phyloP scores from a whole-genome alignment of 2,888 invertebrate genomes.

The Eledona agricola region DNA sequence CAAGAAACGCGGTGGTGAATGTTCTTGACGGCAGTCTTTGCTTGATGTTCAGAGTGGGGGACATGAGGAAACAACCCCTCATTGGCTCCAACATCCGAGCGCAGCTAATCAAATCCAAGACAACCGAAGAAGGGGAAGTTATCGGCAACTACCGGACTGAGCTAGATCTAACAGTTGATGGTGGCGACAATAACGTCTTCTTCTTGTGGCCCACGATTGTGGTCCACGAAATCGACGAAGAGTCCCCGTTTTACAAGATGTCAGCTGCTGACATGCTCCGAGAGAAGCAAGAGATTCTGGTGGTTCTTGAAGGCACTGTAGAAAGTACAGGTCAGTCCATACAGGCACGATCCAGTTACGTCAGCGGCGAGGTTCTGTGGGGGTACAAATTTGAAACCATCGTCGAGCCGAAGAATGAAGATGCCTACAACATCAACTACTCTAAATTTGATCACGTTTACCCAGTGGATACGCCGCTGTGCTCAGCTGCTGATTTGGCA shows the following conservation, averaged over 20 bases:
- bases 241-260: conserved; percentile 87
- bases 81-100: conserved; percentile 89
- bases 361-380: conserved; percentile 84
- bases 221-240: conserved; percentile 85
- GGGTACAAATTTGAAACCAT: conserved; percentile 85
- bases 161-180: conserved; percentile 70
- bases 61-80: conserved; percentile 92
- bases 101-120: conserved; percentile 76
- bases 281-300: conserved; percentile 86
- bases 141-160: conserved; percentile 84
- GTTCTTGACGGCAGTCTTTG: conserved; percentile 84
- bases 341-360: conserved; percentile 83
- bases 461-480: conserved; percentile 85
- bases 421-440: conserved; percentile 87
- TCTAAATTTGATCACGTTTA: conserved; percentile 85
- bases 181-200: conserved; percentile 86
- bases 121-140: conserved; percentile 82
- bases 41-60: conserved; percentile 91
- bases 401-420: conserved; percentile 74
- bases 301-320: conserved; percentile 87
- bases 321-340: conserved; percentile 86
- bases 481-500: conserved; percentile 76
- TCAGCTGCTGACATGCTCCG: conserved; percentile 86
- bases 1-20: conserved; percentile 86
- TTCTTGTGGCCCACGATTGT: conserved; percentile 96